Conservation (phyloP, 2,888 invertebrate genomes). For the Perizoma flavofasciatum region DNA sequence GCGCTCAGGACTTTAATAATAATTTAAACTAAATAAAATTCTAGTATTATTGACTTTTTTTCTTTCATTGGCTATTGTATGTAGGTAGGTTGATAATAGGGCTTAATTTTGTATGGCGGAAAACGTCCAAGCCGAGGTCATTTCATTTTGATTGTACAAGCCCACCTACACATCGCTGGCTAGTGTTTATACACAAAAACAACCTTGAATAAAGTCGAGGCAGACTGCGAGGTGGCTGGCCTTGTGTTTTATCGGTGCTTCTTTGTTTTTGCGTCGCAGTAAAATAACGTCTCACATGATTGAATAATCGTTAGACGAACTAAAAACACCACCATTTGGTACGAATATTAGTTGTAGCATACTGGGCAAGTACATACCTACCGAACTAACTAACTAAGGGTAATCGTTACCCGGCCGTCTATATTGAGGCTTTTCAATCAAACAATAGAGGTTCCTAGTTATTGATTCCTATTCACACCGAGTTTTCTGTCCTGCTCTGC, state of each 20-base stretch:
- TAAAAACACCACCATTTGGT: too few species aligned
- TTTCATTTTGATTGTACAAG: conserved; percentile 35
- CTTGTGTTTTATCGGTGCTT: conserved; percentile 49
- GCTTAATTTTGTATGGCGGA: conserved; percentile 31
- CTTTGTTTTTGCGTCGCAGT: conserved; percentile 24
- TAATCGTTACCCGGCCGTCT: too few species aligned
- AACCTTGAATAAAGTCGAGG: conserved; percentile 64
- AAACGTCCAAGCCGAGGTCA: conserved; percentile 43
- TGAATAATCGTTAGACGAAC: conserved; percentile 5
- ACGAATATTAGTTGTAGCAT: too few species aligned
- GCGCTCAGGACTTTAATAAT: conserved; percentile 73
- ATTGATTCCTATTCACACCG: too few species aligned
- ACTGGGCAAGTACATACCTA: too few species aligned
- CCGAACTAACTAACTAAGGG: too few species aligned
- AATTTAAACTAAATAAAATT: conserved; percentile 47
- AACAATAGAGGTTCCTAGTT: too few species aligned
- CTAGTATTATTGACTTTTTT: conserved; percentile 23
- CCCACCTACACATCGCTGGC: conserved; percentile 32
- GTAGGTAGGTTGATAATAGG: conserved; percentile 14
- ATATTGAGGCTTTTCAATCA: background rate
- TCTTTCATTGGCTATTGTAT: conserved; percentile 15
- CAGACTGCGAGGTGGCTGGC: conserved; percentile 57
- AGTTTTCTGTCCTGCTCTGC: too few species aligned
- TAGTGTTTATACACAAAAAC: conserved; percentile 78
- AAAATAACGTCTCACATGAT: conserved; percentile 13